These are phyloP conservation scores for Drosophila pallidifrons DNA, from an alignment of 1,140 invertebrate species.

Conservation along the genomic window DNA sequence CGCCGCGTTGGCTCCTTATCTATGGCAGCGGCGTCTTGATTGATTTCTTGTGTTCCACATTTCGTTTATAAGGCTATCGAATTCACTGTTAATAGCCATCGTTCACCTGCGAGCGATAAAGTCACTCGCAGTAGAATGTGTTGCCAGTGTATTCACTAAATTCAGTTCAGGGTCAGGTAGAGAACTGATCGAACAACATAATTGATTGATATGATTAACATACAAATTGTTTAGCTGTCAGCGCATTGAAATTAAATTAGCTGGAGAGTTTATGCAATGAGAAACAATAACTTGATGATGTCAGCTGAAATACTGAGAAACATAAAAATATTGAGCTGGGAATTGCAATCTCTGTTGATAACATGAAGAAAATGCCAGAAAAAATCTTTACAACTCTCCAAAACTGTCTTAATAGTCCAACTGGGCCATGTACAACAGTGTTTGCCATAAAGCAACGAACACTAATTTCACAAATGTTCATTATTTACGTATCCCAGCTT, in stretches of 20 bases:
- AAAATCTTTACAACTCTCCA: not conserved
- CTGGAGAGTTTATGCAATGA: not conserved
- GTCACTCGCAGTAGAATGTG: conserved; percentile 17
- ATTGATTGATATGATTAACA: conserved; percentile 7
- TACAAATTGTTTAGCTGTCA: conserved; percentile 1
- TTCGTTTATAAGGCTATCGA: conserved; percentile 52
- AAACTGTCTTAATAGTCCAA: conserved; percentile 5
- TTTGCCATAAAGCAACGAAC: not conserved
- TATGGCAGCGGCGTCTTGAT: conserved; percentile 42
- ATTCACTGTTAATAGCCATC: conserved; percentile 33
- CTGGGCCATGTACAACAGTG: conserved; percentile 7
- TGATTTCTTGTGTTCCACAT: conserved; percentile 55
- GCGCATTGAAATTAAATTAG: not conserved
- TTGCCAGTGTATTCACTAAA: conserved; percentile 26
- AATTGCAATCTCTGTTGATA: conserved; percentile 4
- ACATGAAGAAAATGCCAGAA: not conserved
- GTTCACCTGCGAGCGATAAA: conserved; percentile 35
- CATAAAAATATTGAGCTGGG: conserved; percentile 1
- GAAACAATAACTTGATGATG: not conserved
- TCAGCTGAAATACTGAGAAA: not conserved
- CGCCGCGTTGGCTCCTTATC: conserved; percentile 30
- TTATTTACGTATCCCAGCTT: conserved; percentile 12
- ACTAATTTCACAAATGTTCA: conserved; percentile 9
- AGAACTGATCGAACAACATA: not conserved
- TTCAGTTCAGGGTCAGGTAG: conserved; percentile 65